Evolutionary conservation across 2,888 invertebrate species (phyloP).

Genomic region (Tetrapedia diversipes): DNA sequence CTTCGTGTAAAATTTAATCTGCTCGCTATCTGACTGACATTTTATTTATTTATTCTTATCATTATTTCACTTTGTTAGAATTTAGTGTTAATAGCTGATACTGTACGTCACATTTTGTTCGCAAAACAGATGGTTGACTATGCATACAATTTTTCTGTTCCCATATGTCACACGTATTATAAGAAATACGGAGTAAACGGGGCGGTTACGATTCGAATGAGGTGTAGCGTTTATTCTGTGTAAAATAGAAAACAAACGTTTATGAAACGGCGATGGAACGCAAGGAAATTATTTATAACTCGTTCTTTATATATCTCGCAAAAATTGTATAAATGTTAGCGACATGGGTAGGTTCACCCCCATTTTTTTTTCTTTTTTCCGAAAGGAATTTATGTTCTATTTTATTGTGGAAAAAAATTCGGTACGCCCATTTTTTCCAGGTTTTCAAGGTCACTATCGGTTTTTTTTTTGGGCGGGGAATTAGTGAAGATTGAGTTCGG

Average conservation of each 20-base stretch:
- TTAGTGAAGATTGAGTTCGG: too few species aligned
- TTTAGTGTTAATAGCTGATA: background rate
- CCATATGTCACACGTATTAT: background rate
- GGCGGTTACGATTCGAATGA: background rate
- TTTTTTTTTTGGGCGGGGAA: too few species aligned
- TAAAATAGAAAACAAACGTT: background rate
- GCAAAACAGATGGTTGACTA: too few species aligned
- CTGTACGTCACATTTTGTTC: too few species aligned
- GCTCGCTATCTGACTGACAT: background rate
- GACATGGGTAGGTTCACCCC: background rate
- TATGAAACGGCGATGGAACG: background rate
- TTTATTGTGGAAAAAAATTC: background rate
- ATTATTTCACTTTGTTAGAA: background rate
- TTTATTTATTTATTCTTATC: background rate
- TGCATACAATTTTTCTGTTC: too few species aligned
- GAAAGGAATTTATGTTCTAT: conserved; percentile 8
- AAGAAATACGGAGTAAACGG: background rate
- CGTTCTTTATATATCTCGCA: background rate
- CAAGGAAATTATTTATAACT: background rate
- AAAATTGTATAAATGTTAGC: conserved; percentile 10
- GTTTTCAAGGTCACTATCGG: conserved; percentile 24
- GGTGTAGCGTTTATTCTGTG: background rate
- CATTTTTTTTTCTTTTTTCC: background rate
- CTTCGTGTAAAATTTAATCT: conserved; percentile 5
- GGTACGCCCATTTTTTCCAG: conserved; percentile 1